phyloP scores from a whole-genome alignment of 2,888 invertebrate species.

The Nasonia oneida region DNA sequence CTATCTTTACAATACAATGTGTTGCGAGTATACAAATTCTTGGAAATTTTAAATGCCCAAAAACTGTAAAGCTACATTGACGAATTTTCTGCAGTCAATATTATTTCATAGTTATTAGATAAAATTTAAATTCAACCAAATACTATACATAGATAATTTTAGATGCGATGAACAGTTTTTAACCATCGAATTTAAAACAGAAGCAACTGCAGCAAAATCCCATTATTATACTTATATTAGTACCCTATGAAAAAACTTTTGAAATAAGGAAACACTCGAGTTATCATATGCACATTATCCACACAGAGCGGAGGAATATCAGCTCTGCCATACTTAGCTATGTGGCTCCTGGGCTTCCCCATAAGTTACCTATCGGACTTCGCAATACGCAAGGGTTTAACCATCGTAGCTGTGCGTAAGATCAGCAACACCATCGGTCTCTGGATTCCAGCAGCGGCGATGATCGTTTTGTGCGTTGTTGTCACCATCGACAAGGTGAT shows the following conservation, averaged over 20 bases:
- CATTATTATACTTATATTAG: no score
- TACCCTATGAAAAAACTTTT: no score
- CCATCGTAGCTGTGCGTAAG: constrained; percentile 74
- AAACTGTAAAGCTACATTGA: no score
- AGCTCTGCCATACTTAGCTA: constrained; percentile 81
- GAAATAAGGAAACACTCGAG: no score
- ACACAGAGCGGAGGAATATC: constrained; percentile 80
- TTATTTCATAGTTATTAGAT: no score
- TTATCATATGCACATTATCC: neutral
- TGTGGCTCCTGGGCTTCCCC: constrained; percentile 81
- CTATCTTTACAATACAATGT: neutral
- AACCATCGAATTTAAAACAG: no score
- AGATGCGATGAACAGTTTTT: neutral
- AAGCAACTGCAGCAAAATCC: no score
- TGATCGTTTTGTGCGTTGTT: constrained; percentile 74
- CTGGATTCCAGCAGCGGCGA: constrained; percentile 78
- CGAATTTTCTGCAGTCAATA: no score
- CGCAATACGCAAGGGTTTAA: constrained; percentile 71
- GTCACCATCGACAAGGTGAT: constrained; percentile 61
- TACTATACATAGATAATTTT: neutral
- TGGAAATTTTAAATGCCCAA: neutral
- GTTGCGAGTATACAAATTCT: neutral
- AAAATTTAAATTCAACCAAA: neutral
- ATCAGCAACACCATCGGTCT: constrained; percentile 81
- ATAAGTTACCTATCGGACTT: constrained; percentile 80